These are phyloP conservation scores for Tupaia tana DNA, from an alignment of 2,113 vertebrate genomes.

Conservation along the genomic window DNA sequence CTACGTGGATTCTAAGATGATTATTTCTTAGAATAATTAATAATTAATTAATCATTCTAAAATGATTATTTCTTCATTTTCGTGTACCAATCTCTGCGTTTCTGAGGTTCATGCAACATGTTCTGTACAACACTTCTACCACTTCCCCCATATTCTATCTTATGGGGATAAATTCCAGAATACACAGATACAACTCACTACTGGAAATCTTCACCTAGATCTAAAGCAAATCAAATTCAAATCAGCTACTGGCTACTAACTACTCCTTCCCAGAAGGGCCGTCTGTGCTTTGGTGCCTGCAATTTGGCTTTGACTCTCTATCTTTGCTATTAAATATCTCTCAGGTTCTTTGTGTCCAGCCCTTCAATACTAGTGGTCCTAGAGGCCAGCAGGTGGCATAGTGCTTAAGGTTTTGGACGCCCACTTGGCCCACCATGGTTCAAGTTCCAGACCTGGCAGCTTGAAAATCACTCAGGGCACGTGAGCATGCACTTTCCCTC, in stretches of 20 bases:
- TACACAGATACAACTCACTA: background rate
- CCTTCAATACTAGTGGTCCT: background rate
- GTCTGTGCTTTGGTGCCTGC: background rate
- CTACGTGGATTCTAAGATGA: background rate
- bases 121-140: background rate
- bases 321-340: background rate
- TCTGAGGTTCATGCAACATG: background rate
- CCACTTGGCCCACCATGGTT: too few relatives aligned
- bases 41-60: too few relatives aligned
- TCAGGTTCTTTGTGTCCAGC: background rate
- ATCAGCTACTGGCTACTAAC: background rate
- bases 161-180: background rate
- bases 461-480: too few relatives aligned
- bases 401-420: too few relatives aligned
- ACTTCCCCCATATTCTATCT: background rate
- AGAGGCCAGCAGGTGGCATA: background rate
- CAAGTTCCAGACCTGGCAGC: too few relatives aligned
- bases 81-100: background rate
- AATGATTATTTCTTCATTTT: background rate
- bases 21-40: too few relatives aligned
- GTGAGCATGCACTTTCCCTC: too few relatives aligned
- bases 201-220: background rate
- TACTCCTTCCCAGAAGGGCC: background rate
- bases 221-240: conserved; percentile 1
- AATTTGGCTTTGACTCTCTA: background rate